A percentile compares a stretch with the other conserved stretches of the same genome.
These are phyloP conservation scores for Lasioglossum figueresi DNA, from an alignment of 2,888 invertebrate genomes.

Conservation along the genomic window DNA sequence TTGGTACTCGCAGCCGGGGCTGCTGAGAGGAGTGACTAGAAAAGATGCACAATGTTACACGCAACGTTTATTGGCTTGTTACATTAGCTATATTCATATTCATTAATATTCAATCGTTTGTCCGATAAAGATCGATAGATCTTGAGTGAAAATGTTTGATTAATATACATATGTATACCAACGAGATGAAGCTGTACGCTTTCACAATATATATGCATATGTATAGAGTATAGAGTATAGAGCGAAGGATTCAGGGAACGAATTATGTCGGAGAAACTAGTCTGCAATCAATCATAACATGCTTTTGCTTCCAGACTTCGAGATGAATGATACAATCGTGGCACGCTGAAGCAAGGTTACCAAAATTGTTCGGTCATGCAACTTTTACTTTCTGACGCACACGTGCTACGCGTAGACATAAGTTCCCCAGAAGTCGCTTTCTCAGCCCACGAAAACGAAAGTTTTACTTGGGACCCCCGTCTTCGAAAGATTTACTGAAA, in stretches of 20 bases:
- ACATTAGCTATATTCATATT: too few relatives aligned
- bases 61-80: too few relatives aligned
- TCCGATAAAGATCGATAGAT: background rate
- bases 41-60: background rate
- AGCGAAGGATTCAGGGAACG: background rate
- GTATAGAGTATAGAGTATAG: too few relatives aligned
- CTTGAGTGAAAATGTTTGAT: background rate
- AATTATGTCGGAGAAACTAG: background rate
- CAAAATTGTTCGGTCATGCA: constrained; percentile 44
- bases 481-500: background rate
- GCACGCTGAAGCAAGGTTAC: constrained; percentile 42
- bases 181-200: background rate
- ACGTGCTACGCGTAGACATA: background rate
- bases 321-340: constrained; percentile 54
- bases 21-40: constrained; percentile 91
- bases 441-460: background rate
- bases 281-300: constrained; percentile 19
- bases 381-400: constrained; percentile 54
- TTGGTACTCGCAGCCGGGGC: constrained; percentile 94
- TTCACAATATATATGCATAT: background rate
- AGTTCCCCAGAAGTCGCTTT: background rate
- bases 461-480: background rate
- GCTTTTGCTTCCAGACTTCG: constrained; percentile 15
- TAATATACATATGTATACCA: background rate
- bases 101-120: background rate